Conservation (phyloP, 2,888 invertebrate species). For the Serripes groenlandicus region DNA sequence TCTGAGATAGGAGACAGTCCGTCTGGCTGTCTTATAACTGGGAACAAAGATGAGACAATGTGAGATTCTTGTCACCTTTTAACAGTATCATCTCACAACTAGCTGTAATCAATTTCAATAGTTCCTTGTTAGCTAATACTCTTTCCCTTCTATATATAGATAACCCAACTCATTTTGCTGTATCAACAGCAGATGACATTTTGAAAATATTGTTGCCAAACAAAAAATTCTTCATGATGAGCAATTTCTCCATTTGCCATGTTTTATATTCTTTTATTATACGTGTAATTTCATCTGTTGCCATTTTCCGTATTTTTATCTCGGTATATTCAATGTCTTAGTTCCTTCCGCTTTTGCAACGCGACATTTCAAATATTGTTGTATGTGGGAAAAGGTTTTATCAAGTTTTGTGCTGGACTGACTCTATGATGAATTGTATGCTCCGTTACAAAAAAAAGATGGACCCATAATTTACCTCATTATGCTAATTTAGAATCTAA, state of each 20-base stretch:
- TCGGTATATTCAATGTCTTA: not conserved
- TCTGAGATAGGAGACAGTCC: slow-evolving; percentile 5
- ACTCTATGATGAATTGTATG: not conserved
- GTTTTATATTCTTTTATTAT: no score
- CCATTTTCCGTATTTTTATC: no score
- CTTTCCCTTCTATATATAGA: no score
- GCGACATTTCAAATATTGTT: not conserved
- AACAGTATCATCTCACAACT: no score
- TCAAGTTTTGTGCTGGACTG: not conserved
- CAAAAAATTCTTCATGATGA: not conserved
- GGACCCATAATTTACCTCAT: slow-evolving; percentile 16
- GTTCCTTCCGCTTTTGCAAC: not conserved
- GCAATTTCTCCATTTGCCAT: not conserved
- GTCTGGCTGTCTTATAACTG: not conserved
- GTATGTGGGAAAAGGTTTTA: not conserved
- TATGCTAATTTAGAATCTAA: slow-evolving; percentile 62
- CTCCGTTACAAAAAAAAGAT: slow-evolving; percentile 14
- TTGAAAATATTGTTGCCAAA: not conserved
- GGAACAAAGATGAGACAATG: not conserved
- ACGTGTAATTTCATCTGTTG: no score
- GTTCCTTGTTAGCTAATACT: no score
- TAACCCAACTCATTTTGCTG: no score
- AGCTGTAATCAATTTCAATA: no score
- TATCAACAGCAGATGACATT: no score
- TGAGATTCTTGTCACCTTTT: no score